Percentiles rank a stretch among this genome's conserved stretches.
phyloP scores from a whole-genome alignment of 2,113 vertebrate genomes.

The Halichoeres trimaculatus region DNA sequence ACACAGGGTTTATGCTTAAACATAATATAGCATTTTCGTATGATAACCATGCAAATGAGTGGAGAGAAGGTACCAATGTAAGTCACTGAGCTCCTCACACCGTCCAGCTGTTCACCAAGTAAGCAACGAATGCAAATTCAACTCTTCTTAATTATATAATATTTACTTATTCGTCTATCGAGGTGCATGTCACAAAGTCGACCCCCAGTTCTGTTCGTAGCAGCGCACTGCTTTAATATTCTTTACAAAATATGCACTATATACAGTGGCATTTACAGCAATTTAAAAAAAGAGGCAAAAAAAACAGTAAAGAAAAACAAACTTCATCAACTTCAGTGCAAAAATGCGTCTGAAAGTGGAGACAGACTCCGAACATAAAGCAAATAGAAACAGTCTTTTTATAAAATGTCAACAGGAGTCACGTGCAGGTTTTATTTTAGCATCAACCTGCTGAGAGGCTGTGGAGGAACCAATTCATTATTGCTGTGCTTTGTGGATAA shows the following conservation, averaged over 20 bases:
- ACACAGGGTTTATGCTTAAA: not conserved
- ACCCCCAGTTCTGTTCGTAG: slow-evolving; percentile 51
- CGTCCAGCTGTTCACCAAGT: slow-evolving; percentile 26
- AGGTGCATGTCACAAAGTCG: slow-evolving; percentile 35
- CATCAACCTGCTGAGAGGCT: slow-evolving; percentile 33
- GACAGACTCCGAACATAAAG: slow-evolving; percentile 47
- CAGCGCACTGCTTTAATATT: slow-evolving; percentile 56
- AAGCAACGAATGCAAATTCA: slow-evolving; percentile 55
- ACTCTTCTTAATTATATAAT: slow-evolving; percentile 56
- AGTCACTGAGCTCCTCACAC: slow-evolving; percentile 28
- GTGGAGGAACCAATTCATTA: slow-evolving; percentile 70
- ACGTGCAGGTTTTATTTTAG: slow-evolving; percentile 21
- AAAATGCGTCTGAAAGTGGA: slow-evolving; percentile 62
- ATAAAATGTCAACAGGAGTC: slow-evolving; percentile 48
- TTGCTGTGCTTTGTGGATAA: slow-evolving; percentile 77
- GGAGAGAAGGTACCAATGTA: slow-evolving; percentile 40
- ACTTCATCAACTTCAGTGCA: slow-evolving; percentile 77
- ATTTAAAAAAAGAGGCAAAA: slow-evolving; percentile 50
- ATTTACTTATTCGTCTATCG: slow-evolving; percentile 50
- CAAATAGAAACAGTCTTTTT: slow-evolving; percentile 51
- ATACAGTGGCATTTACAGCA: slow-evolving; percentile 79
- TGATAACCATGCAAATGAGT: slow-evolving; percentile 34
- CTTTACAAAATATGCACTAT: slow-evolving; percentile 80
- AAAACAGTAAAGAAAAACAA: slow-evolving; percentile 21
- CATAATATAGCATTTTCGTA: slow-evolving; percentile 16